These are phyloP conservation scores for Drosophila kambysellisi DNA, from an alignment of 2,888 invertebrate species.

Conservation along the genomic window DNA sequence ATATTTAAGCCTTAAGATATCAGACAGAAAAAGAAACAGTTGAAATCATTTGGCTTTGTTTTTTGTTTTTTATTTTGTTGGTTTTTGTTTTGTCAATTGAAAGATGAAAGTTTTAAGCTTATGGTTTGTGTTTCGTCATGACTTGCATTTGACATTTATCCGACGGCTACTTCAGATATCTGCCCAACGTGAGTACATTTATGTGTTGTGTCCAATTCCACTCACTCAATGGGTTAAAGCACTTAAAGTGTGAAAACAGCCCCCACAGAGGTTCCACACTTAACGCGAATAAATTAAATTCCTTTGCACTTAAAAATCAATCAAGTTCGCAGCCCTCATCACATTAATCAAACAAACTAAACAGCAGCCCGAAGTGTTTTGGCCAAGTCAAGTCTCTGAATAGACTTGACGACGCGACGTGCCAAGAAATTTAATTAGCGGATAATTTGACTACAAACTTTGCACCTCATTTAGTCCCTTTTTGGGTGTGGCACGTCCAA, in stretches of 20 bases:
- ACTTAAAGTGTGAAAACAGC: neutral
- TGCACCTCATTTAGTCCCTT: constrained; percentile 48
- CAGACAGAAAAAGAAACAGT: constrained; percentile 14
- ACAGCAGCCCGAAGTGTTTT: constrained; percentile 7
- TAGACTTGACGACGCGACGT: constrained; percentile 54
- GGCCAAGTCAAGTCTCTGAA: constrained; percentile 28
- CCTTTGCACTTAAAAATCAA: constrained; percentile 69
- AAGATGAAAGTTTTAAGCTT: constrained; percentile 58
- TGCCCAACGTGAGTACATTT: too few species aligned
- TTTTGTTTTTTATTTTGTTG: constrained; percentile 2
- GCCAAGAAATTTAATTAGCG: constrained; percentile 75
- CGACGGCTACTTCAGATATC: constrained; percentile 28
- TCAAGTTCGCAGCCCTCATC: constrained; percentile 53
- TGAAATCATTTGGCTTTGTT: constrained; percentile 33
- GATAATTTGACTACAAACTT: constrained; percentile 59
- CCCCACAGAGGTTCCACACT: constrained; percentile 18
- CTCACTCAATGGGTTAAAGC: constrained; percentile 1
- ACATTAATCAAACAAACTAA: constrained; percentile 61
- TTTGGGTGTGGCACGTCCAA: constrained; percentile 21
- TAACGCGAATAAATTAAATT: constrained; percentile 44
- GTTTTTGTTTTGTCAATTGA: constrained; percentile 34
- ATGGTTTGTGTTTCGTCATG: constrained; percentile 49
- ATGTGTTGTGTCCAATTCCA: constrained; percentile 15
- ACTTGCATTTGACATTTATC: constrained; percentile 58
- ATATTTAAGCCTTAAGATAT: constrained; percentile 26